Evolutionary conservation across 1,140 invertebrate species (phyloP), one percentile per base, ranked within the genome.

Genomic region (Cydia pomonella): DNA sequence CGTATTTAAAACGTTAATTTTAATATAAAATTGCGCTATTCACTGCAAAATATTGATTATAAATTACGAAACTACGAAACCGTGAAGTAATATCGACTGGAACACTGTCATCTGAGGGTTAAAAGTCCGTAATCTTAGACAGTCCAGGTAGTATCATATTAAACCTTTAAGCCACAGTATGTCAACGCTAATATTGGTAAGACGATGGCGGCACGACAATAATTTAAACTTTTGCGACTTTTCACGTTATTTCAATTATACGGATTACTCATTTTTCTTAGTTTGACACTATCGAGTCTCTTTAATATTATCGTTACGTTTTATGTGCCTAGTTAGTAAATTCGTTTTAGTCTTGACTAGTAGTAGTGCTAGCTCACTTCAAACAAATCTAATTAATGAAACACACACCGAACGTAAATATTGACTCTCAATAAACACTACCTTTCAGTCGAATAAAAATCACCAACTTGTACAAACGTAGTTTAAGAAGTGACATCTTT

Each of bases 91-190:
- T 33, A 13, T 73, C 41, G 21, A 23, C 53, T 59, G 79, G 84
- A 84, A 83, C 77, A 84, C 80, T 59, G 80, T 84, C 83, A 85
- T 86, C 80, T 66, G 64, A 75, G 75, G 74, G 64, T 69, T 38
- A 47, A 77, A 73, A 69, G 64, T 63, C 73, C 27, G 79, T 72
- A 82, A 79, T 80, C 76, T 77, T 64, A 76, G 79, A 73, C 64
- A 33, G 64, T 18, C 33, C 16, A 18, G 64, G n/a, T 38, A 7
- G 18, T 29, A 64, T 16, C 7, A 66, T 18, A 69, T 38, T 41
- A 69, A 18, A 69, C 25, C 25, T 5, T 29, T 29, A 5, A 27
- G 16, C 12, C 29, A 64, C 64, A 69, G 64, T 69, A 69, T 41
- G 53, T 18, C 53, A 59, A 23, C 50, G n/a, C 10, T 10, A 47